Evolutionary conservation across 2,797 vertebrate species (phyloP).

Genomic region (Mormyrus hasselquistii): DNA sequence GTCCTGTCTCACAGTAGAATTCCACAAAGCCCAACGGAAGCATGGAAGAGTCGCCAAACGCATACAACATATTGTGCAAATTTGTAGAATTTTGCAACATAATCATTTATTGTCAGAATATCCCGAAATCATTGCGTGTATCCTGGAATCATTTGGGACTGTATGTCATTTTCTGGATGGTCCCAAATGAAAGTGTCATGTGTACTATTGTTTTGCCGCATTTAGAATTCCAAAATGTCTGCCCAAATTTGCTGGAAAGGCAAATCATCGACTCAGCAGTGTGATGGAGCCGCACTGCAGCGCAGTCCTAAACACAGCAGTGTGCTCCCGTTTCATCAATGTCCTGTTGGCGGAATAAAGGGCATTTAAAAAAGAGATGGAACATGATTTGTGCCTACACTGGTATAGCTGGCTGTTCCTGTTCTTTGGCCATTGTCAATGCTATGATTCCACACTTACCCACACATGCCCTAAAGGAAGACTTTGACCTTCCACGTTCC

Average conservation of each 20-base stretch:
- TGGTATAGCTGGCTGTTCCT: not conserved
- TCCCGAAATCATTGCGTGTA: not conserved
- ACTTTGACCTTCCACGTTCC: not conserved
- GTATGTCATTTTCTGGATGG: not conserved
- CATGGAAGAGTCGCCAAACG: not conserved
- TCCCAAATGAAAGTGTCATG: not conserved
- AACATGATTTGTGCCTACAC: not conserved
- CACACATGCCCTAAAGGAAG: not conserved
- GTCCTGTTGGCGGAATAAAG: not conserved
- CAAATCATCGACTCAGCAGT: not conserved
- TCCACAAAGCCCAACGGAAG: not conserved
- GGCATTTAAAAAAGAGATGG: not conserved
- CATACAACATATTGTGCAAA: not conserved
- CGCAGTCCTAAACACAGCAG: not conserved
- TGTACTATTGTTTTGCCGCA: not conserved
- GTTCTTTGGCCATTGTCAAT: not conserved
- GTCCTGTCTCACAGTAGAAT: not conserved
- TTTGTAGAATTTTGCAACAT: not conserved
- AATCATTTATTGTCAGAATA: not conserved
- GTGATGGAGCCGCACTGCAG: not conserved
- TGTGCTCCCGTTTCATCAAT: not conserved
- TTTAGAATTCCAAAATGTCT: not conserved
- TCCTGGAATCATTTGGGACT: not conserved
- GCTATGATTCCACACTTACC: not conserved
- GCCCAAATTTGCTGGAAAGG: not conserved